These are phyloP conservation scores for Epizoanthus illoricatus DNA, from an alignment of 92 coral and sea anemone species.

Conservation along the genomic window DNA sequence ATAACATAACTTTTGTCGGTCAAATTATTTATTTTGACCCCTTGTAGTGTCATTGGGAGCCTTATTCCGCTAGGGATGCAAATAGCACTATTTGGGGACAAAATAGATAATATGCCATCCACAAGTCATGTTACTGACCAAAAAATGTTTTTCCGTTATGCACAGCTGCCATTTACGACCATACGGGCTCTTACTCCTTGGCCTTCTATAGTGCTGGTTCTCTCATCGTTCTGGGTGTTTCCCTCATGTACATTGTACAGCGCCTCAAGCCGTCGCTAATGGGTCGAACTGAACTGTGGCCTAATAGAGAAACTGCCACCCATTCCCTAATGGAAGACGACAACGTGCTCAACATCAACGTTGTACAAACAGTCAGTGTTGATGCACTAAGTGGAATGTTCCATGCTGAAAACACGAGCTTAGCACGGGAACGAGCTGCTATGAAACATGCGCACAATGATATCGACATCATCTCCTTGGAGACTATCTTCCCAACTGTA, in stretches of 20 bases:
- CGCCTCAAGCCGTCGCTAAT: conserved; percentile 56
- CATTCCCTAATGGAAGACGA: neutral
- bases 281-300: conserved; percentile 7
- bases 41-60: too few species aligned
- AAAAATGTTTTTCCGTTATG: too few species aligned
- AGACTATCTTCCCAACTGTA: conserved; percentile 17
- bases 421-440: conserved; percentile 4
- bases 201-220: conserved; percentile 59
- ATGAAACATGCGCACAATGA: conserved; percentile 9
- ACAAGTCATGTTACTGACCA: too few species aligned
- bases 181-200: conserved; percentile 61
- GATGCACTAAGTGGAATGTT: conserved; percentile 28
- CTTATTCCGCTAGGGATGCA: too few species aligned
- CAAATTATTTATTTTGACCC: too few species aligned
- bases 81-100: too few species aligned
- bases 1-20: too few species aligned
- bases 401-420: neutral
- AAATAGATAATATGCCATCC: too few species aligned
- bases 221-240: conserved; percentile 54
- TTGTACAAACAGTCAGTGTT: neutral
- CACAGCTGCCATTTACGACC: conserved; percentile 67
- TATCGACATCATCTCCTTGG: conserved; percentile 8
- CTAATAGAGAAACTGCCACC: neutral
- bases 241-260: conserved; percentile 69
- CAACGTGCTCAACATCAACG: neutral